Base-by-base conservation (phyloP, 2,113 vertebrate species). In the Tetrao urogallus region DNA sequence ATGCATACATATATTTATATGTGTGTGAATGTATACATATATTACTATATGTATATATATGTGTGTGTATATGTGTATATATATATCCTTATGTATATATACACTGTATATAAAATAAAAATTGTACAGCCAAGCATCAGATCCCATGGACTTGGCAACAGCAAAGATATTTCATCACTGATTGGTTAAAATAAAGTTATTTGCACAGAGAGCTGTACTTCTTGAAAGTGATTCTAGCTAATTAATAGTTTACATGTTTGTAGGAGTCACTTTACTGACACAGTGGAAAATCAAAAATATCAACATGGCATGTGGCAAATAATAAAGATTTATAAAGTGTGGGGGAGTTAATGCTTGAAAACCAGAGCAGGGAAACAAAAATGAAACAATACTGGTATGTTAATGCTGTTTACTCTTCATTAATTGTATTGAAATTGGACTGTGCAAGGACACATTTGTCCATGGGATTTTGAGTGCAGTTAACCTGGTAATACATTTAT, bases 111-210 rank as follows among this genome's bases (percentile, higher is more conserved):
- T 82, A 57, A 89, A 81, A 48, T 92, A 80, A 76, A 91, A 95
- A 82, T 95, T 92, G 93, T 95, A 93, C 97, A 97, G 95, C 94
- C 98, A 97, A 98, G 99, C 99, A 99, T 99, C 99, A 97, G 96
- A 98, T 98, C 98, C 98, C 99, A 98, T 99, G 98, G 98, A 98
- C 96, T 91, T 97, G 96, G 76, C 76, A 82, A 36, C 67, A 84
- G 70, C 38, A 91, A 15, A 87, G 48, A 73, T 63, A 75, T 21
- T 10, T 38, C 60, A 15, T 90, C 25, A 28, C 48, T 92, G 70
- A 67, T 92, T 69, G 58, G 20, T 50, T 85, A 84, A 66, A 75
- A 74, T 86, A 80, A 97, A 95, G 63, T 60, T 65, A 61, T 90
- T 66, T 67, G 50, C 52, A 54, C 42, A 61, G 43, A 32, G 48